Base-by-base conservation (phyloP, 2,797 vertebrate genomes). In the Denticeps clupeoides region DNA sequence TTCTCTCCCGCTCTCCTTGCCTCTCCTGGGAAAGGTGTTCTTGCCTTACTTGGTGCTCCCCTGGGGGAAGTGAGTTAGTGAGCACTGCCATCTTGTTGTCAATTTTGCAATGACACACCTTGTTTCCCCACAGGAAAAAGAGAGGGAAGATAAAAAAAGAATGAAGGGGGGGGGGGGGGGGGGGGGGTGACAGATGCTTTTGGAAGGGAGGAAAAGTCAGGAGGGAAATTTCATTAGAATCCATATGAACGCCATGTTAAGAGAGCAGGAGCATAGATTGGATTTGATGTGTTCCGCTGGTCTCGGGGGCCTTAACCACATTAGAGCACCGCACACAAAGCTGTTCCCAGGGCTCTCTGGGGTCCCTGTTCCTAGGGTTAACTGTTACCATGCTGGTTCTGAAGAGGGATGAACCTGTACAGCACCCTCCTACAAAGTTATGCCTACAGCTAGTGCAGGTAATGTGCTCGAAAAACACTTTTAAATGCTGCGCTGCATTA, bases 81-180 rank as follows among this genome's bases (percentile, higher is more conserved):
- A 77, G 81, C 80, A 85, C 81, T 84, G 83, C 83, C 83, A 84
- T 82, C 83, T 84, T 86, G 82, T 84, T 86, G 83, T 79, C 79
- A 79, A 66, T 71, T 49, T 63, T 67, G 83, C 75, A 82, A 86
- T 84, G 78, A 75, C 83, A 84, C 59, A 67, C 25, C 58, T 77
- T 71, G 64, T 73, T 61, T 76, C 62, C 45, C 49, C 31, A 18
- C 33, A 1, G 41, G 51, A n/a, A 35, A 47, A 38, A 41, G 23
- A 32, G 16, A 11, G n/a, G 35, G 35, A 38, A 18, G 50, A 23
- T 1, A 4, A 44, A 49, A 27, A 28, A 29, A 31, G 10, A 19
- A 44, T 21, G 23, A 2, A 15, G 11, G 37, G 43, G 41, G 41
- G 47, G 47, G 52, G 42, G 52, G 45, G 4, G 43, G 47, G 46